Percentiles rank a stretch among this genome's conserved stretches.
Conservation (phyloP, 1,140 invertebrate genomes). For the Plodia interpunctella region DNA sequence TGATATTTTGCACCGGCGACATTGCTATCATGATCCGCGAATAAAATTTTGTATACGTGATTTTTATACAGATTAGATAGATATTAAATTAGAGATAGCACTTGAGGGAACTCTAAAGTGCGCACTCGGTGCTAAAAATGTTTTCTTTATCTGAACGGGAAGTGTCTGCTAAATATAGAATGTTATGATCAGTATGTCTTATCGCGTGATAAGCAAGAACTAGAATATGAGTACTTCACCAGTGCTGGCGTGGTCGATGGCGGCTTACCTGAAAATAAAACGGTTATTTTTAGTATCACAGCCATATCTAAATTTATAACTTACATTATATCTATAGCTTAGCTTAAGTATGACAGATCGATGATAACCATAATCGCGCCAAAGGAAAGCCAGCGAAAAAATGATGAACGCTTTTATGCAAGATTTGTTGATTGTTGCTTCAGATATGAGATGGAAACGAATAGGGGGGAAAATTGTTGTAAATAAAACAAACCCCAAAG, state of each 20-base stretch:
- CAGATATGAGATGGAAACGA: too few species aligned
- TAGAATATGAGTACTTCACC: neutral
- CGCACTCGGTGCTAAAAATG: neutral
- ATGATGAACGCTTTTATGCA: too few species aligned
- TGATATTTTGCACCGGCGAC: too few species aligned
- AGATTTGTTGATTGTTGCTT: too few species aligned
- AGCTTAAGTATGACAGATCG: too few species aligned
- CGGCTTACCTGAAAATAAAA: neutral
- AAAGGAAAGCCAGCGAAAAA: too few species aligned
- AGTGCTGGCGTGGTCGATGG: neutral
- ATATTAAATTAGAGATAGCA: neutral
- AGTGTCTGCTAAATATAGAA: constrained; percentile 2
- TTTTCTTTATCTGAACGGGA: neutral
- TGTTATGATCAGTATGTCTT: neutral
- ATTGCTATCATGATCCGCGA: too few species aligned
- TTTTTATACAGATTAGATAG: neutral
- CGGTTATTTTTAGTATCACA: neutral
- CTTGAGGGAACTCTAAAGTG: neutral
- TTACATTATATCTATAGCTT: too few species aligned
- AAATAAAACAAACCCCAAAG: too few species aligned
- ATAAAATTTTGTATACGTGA: neutral
- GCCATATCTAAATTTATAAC: too few species aligned
- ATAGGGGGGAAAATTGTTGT: too few species aligned
- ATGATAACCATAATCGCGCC: too few species aligned
- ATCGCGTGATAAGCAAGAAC: neutral